A percentile compares a stretch with the other conserved stretches of the same genome.
Conservation (phyloP, 2,888 invertebrate species). For the Chesias legatella region DNA sequence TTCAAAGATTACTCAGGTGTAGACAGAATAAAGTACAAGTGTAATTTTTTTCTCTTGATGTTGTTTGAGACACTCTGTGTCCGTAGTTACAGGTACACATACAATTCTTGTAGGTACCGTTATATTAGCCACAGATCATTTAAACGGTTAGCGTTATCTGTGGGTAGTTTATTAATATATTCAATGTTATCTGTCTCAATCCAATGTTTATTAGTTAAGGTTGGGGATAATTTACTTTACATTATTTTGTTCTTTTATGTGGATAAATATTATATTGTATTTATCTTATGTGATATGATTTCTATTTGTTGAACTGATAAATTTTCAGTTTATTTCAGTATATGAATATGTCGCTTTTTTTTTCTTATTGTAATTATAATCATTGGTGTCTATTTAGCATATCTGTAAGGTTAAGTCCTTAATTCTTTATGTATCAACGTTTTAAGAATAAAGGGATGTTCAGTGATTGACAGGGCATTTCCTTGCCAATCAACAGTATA, state of each 20-base stretch:
- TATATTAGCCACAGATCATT: conserved; percentile 16
- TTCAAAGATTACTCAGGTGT: conserved; percentile 5
- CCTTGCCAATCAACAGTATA: too few relatives aligned
- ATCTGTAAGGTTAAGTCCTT: too few relatives aligned
- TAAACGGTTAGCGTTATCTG: conserved; percentile 21
- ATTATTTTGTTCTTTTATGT: neutral
- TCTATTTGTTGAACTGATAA: neutral
- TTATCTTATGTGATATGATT: neutral
- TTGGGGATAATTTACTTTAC: neutral
- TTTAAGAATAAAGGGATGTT: too few relatives aligned
- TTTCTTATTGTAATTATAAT: too few relatives aligned
- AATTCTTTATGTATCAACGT: too few relatives aligned
- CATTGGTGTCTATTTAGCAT: too few relatives aligned
- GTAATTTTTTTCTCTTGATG: conserved; percentile 8
- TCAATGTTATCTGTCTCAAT: conserved; percentile 15
- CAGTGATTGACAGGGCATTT: too few relatives aligned
- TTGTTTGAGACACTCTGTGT: neutral
- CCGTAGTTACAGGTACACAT: neutral
- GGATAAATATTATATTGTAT: neutral
- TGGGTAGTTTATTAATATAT: conserved; percentile 14
- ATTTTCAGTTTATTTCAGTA: too few relatives aligned
- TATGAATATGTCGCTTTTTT: too few relatives aligned
- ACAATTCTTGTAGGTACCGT: conserved; percentile 4
- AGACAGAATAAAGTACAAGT: conserved; percentile 1
- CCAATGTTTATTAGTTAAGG: conserved; percentile 5